These are phyloP conservation scores for Brachionus koreanus DNA, from an alignment of 1,140 invertebrate species.

Conservation along the genomic window DNA sequence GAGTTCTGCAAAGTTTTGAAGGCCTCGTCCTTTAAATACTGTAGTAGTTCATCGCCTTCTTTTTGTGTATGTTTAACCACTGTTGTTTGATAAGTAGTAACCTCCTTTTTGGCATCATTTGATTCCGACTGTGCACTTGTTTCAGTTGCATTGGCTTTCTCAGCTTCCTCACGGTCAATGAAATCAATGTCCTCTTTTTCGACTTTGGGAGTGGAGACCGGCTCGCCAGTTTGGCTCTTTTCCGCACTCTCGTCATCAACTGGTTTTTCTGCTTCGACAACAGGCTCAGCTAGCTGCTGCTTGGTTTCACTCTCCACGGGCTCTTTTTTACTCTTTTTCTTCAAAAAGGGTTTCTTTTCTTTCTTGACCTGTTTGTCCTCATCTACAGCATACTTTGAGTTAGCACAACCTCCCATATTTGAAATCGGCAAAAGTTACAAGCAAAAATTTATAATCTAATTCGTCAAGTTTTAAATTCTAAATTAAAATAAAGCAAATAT, in stretches of 20 bases:
- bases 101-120: constrained; percentile 35
- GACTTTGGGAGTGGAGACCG: neutral
- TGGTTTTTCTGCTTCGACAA: neutral
- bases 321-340: constrained; percentile 17
- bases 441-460: no score
- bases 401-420: constrained; percentile 45
- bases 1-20: constrained; percentile 9
- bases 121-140: neutral
- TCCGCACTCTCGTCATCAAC: neutral
- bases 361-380: constrained; percentile 41
- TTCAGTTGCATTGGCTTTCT: neutral
- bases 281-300: neutral
- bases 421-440: neutral
- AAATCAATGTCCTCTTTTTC: constrained; percentile 45
- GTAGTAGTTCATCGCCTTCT: constrained; percentile 22
- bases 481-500: neutral
- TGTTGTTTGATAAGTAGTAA: constrained; percentile 39
- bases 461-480: neutral
- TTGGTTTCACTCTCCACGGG: neutral
- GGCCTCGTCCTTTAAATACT: constrained; percentile 38
- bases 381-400: constrained; percentile 41
- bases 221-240: neutral
- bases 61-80: constrained; percentile 40
- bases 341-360: constrained; percentile 36
- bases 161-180: constrained; percentile 13